phyloP scores from a whole-genome alignment of 2,888 invertebrate species.

The Phaedon cochleariae region DNA sequence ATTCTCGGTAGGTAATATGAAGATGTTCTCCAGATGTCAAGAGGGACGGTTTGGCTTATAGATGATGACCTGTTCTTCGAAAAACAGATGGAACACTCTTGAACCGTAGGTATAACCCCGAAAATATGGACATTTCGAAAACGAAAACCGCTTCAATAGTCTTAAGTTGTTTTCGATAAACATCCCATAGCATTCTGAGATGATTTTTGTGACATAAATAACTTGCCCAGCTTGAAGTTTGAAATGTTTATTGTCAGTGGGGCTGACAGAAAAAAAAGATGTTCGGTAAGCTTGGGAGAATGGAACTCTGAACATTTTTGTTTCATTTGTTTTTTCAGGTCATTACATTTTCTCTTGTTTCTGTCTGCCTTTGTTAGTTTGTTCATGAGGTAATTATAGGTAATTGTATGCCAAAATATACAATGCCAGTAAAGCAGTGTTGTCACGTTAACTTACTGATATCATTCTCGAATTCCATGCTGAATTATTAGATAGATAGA shows the following conservation, averaged over 20 bases:
- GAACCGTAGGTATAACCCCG: background rate
- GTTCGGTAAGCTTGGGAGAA: too few relatives aligned
- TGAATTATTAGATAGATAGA: too few relatives aligned
- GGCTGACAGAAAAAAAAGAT: too few relatives aligned
- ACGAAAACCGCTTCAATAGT: constrained; percentile 8
- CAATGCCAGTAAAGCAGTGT: too few relatives aligned
- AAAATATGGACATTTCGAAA: constrained; percentile 18
- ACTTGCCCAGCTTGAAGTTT: background rate
- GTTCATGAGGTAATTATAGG: too few relatives aligned
- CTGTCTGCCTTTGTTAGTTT: too few relatives aligned
- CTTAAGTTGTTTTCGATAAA: background rate
- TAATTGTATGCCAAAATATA: too few relatives aligned
- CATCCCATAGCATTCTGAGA: background rate
- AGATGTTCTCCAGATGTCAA: constrained; percentile 36
- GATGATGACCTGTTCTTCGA: constrained; percentile 28
- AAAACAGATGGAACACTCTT: constrained; percentile 9
- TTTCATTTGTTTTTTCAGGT: too few relatives aligned
- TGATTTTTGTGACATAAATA: background rate
- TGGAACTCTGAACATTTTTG: too few relatives aligned
- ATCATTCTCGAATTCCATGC: too few relatives aligned
- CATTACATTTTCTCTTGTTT: too few relatives aligned
- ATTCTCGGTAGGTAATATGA: constrained; percentile 12
- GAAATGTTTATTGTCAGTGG: background rate
- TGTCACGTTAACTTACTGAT: too few relatives aligned
- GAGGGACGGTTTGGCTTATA: constrained; percentile 22